Evolutionary conservation across 1,140 invertebrate genomes (phyloP).

Genomic region (Lordiphosa clarofinis): DNA sequence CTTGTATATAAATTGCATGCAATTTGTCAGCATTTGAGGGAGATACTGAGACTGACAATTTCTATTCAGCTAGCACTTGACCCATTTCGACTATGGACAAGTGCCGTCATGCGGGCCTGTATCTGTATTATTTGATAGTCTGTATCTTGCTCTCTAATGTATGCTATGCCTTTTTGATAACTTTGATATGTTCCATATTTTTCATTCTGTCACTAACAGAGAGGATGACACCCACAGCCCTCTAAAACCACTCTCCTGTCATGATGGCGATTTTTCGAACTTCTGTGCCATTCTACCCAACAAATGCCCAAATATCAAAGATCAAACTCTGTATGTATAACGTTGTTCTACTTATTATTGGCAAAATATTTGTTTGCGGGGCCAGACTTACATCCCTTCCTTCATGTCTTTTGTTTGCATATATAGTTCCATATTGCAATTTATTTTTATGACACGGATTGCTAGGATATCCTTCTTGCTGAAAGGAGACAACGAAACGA

Average conservation of each 20-base stretch:
- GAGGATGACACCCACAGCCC: neutral
- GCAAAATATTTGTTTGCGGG: too few relatives aligned
- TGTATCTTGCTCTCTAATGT: constrained; percentile 32
- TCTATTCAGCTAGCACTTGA: constrained; percentile 41
- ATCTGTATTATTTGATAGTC: constrained; percentile 35
- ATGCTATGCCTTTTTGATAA: constrained; percentile 34
- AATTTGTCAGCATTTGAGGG: constrained; percentile 51
- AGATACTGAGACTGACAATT: constrained; percentile 29
- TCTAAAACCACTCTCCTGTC: neutral
- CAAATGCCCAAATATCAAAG: constrained; percentile 12
- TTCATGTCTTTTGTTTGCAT: too few relatives aligned
- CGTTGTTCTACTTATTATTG: too few relatives aligned
- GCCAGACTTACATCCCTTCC: neutral
- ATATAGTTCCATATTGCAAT: constrained; percentile 66
- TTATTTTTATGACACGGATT: constrained; percentile 60
- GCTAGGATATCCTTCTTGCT: constrained; percentile 23
- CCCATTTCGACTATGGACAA: constrained; percentile 24
- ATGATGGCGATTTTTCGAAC: constrained; percentile 31
- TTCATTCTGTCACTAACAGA: constrained; percentile 1
- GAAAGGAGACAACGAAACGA: constrained; percentile 17
- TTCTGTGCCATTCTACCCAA: constrained; percentile 14
- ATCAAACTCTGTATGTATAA: too few relatives aligned
- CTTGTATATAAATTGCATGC: constrained; percentile 68
- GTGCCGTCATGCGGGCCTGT: constrained; percentile 2
- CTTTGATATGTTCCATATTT: constrained; percentile 10